phyloP scores from a whole-genome alignment of 2,888 invertebrate species.

The Polylopha cassiicola region DNA sequence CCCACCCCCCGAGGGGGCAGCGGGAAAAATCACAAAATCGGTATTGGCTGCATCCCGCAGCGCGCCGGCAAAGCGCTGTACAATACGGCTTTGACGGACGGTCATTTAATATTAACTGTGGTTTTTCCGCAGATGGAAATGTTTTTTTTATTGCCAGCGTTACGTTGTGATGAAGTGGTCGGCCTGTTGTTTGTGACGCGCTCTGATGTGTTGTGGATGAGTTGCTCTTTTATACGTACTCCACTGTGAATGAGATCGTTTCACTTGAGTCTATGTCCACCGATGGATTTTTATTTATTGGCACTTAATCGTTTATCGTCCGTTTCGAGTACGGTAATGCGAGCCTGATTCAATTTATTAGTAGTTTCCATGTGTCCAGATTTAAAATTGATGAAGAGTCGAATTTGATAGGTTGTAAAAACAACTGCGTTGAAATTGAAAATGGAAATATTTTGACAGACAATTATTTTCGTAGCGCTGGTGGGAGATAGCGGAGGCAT shows the following conservation, averaged over 20 bases:
- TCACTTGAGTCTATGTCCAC: conserved; percentile 44
- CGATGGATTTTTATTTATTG: conserved; percentile 21
- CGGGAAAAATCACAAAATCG: conserved; percentile 71
- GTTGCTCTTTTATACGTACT: conserved; percentile 65
- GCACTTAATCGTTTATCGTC: conserved; percentile 5
- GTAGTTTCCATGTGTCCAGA: neutral
- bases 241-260: conserved; percentile 54
- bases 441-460: conserved; percentile 37
- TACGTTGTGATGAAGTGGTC: conserved; percentile 73
- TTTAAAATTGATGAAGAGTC: conserved; percentile 4
- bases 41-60: conserved; percentile 68
- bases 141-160: conserved; percentile 70
- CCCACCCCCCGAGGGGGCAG: conserved; percentile 35
- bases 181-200: conserved; percentile 68
- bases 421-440: conserved; percentile 16
- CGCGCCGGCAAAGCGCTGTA: conserved; percentile 58
- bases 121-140: conserved; percentile 75
- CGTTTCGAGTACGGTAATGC: neutral
- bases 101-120: conserved; percentile 77
- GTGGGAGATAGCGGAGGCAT: conserved; percentile 28
- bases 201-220: conserved; percentile 61
- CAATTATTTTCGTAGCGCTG: conserved; percentile 41
- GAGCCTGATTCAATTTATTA: conserved; percentile 8
- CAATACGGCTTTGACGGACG: conserved; percentile 75
- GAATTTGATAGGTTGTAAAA: conserved; percentile 9